Conservation (phyloP, 1,140 invertebrate genomes). For the Drosophila sulfurigaster region DNA sequence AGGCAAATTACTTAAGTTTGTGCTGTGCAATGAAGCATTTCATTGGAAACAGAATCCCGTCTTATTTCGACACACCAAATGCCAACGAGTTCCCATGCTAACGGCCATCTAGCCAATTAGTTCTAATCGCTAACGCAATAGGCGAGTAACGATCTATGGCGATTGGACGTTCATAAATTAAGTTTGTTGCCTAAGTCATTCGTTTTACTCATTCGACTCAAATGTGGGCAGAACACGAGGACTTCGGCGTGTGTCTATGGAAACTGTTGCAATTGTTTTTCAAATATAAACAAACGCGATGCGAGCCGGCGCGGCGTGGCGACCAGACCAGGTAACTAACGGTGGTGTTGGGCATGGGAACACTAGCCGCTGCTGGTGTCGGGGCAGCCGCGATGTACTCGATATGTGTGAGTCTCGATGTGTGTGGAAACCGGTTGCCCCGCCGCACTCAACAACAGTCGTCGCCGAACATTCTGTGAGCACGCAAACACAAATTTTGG, state of each 20-base stretch:
- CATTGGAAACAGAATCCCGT: slow-evolving; percentile 34
- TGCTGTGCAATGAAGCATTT: not conserved
- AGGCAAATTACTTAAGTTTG: not conserved
- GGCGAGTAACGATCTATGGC: slow-evolving; percentile 5
- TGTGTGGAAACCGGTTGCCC: slow-evolving; percentile 66
- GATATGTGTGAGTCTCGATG: not conserved
- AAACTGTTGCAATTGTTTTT: slow-evolving; percentile 81
- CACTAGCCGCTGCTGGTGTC: slow-evolving; percentile 21
- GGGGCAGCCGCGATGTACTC: slow-evolving; percentile 9
- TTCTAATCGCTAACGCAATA: slow-evolving; percentile 47
- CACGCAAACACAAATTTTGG: slow-evolving; percentile 48
- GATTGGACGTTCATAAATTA: slow-evolving; percentile 22
- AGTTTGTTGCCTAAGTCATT: slow-evolving; percentile 79
- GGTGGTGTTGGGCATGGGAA: slow-evolving; percentile 49
- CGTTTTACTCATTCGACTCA: slow-evolving; percentile 45
- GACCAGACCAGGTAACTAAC: slow-evolving; percentile 55
- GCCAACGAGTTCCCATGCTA: slow-evolving; percentile 33
- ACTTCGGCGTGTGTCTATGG: slow-evolving; percentile 73
- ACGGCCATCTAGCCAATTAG: slow-evolving; percentile 33
- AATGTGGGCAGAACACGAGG: slow-evolving; percentile 33
- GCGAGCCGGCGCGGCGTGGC: slow-evolving; percentile 25
- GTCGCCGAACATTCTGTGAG: slow-evolving; percentile 58
- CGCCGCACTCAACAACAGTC: slow-evolving; percentile 41
- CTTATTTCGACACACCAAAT: slow-evolving; percentile 36
- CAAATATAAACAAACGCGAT: slow-evolving; percentile 74